Evolutionary conservation across 2,113 vertebrate species (phyloP).

Genomic region (Anser brachyrhynchus): DNA sequence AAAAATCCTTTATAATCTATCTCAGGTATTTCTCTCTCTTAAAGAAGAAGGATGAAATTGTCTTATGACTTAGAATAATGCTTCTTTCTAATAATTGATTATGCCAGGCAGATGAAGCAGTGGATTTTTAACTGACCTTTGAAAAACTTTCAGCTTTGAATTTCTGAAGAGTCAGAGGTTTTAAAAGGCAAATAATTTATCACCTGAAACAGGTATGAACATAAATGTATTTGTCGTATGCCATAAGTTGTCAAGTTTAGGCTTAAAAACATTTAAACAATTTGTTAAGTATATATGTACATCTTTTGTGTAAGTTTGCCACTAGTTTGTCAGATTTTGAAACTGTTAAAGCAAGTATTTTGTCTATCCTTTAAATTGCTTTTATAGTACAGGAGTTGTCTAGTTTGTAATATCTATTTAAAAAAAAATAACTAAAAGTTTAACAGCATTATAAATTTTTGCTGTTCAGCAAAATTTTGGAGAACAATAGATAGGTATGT

Average conservation of each 20-base stretch:
- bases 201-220: neutral
- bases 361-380: neutral
- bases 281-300: neutral
- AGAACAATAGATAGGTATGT: neutral
- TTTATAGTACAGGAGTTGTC: rapidly evolving
- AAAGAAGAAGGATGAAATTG: neutral
- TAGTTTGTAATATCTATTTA: neutral
- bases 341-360: neutral
- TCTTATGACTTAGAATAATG: neutral
- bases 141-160: neutral
- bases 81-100: neutral
- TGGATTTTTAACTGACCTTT: neutral
- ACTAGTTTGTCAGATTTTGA: neutral
- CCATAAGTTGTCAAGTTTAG: neutral
- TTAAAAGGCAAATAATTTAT: neutral
- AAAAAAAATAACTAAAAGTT: neutral
- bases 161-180: neutral
- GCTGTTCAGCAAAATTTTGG: neutral
- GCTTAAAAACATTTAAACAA: neutral
- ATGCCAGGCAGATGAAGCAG: neutral
- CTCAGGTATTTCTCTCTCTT: neutral
- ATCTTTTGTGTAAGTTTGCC: neutral
- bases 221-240: neutral
- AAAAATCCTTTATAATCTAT: neutral
- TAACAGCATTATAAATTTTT: neutral